A percentile compares a stretch with the other conserved stretches of the same genome.
Conservation (phyloP, 2,888 invertebrate species). For the Chymomyza amoena region DNA sequence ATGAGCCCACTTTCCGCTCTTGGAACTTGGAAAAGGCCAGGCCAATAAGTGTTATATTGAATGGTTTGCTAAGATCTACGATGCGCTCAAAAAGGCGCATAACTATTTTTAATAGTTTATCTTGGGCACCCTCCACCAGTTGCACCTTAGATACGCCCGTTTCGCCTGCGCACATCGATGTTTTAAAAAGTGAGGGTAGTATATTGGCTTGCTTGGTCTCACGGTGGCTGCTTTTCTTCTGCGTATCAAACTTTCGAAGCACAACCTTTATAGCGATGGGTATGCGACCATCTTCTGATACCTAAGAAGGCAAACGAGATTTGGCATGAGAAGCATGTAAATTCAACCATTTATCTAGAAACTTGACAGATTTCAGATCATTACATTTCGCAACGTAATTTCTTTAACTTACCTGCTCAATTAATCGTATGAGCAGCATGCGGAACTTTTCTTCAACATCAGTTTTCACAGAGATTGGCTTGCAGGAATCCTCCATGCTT, state of each 20-base stretch:
- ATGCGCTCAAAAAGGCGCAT: constrained; percentile 88
- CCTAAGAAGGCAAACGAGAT: constrained; percentile 37
- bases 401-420: constrained; percentile 81
- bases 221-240: constrained; percentile 84
- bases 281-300: constrained; percentile 87
- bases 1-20: constrained; percentile 83
- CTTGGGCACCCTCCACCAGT: constrained; percentile 80
- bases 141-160: constrained; percentile 78
- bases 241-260: constrained; percentile 85
- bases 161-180: constrained; percentile 58
- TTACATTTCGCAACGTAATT: neutral
- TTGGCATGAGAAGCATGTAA: too few species aligned
- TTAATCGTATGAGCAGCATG: constrained; percentile 84
- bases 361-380: too few species aligned
- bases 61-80: constrained; percentile 86
- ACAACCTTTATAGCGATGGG: constrained; percentile 88
- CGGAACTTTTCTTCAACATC: constrained; percentile 87
- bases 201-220: constrained; percentile 88
- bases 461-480: constrained; percentile 84
- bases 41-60: constrained; percentile 89
- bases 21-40: constrained; percentile 90
- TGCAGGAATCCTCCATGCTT: constrained; percentile 89
- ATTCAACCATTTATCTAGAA: too few species aligned
- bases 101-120: constrained; percentile 84
- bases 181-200: constrained; percentile 83